Evolutionary conservation across 2,888 invertebrate genomes (phyloP), one percentile per base, ranked within the genome.

Genomic region (Mesorhabditis belari): DNA sequence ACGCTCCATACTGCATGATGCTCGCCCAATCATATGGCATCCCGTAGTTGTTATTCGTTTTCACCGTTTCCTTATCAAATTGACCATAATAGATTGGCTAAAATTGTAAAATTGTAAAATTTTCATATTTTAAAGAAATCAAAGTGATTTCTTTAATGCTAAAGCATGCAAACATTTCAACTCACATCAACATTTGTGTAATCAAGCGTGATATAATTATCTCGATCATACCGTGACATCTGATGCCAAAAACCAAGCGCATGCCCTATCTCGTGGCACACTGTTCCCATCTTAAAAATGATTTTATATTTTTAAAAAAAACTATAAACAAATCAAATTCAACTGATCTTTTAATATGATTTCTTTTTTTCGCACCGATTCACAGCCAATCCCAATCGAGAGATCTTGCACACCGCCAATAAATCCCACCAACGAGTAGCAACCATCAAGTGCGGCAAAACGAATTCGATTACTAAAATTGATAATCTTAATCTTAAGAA

Each of bases 351-450:
- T 19, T 29, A 9, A 25, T 3, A 9, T 44, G 19, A 54, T 25
- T 19, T 57, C 19, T 6, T 57, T 49, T 5, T 12, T 2, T 49
- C 64, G 49, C 26, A 76, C 76, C 56, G 67, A 66, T 59, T 76
- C 77, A 58, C 79, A 77, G 2, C 77, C 76, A 5, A 59, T 52
- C 26, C 79, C 79, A 9, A 80, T 62, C 0, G 77, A 77, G n/a
- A 80, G 59, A 5, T 75, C 74, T 64, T 80, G 77, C 24, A 65
- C 64, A 5, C 71, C 69, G 2, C 70, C 67, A 49, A 71, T 66
- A 53, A 61, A 66, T 21, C 77, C 77, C 9, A 77, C 74, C 28
- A 75, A 73, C 25, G 74, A 75, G 62, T 69, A 75, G 54, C 75
- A 79, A n/a, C 74, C 76, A 21, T 64, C 60, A 12, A 75, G 75